phyloP scores from a whole-genome alignment of 2,888 invertebrate species.

The Aspidiotus rigidus region DNA sequence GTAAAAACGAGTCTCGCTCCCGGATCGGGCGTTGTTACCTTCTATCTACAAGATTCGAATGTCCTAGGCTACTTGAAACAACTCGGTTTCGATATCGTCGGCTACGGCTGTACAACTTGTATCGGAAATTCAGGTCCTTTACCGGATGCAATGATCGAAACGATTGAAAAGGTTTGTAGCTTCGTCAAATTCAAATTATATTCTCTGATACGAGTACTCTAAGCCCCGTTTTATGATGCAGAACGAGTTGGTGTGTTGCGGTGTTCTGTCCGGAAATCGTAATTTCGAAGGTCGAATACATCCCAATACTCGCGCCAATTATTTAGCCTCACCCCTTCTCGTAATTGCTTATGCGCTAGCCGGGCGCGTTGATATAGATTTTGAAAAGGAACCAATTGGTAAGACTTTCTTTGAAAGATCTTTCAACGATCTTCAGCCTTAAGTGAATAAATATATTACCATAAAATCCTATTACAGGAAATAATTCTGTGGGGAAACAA shows the following conservation, averaged over 20 bases:
- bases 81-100: constrained; percentile 88
- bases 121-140: constrained; percentile 97
- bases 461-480: constrained; percentile 23
- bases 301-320: constrained; percentile 92
- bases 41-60: constrained; percentile 80
- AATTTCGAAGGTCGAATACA: constrained; percentile 98
- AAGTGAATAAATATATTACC: background rate
- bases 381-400: constrained; percentile 79
- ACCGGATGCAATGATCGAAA: constrained; percentile 79
- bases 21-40: constrained; percentile 89
- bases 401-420: constrained; percentile 38
- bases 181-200: background rate
- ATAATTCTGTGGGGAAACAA: constrained; percentile 54
- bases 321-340: constrained; percentile 90
- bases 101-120: constrained; percentile 99
- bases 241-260: constrained; percentile 89
- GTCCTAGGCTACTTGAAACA: constrained; percentile 77
- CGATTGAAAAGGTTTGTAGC: constrained; percentile 68
- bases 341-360: constrained; percentile 97
- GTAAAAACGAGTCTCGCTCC: constrained; percentile 96
- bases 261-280: constrained; percentile 91
- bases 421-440: too few species aligned
- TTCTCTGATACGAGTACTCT: too few species aligned
- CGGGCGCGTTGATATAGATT: constrained; percentile 89
- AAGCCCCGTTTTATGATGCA: constrained; percentile 42